These are phyloP conservation scores for Watsonalla binaria DNA, from an alignment of 2,888 invertebrate species.

Conservation along the genomic window DNA sequence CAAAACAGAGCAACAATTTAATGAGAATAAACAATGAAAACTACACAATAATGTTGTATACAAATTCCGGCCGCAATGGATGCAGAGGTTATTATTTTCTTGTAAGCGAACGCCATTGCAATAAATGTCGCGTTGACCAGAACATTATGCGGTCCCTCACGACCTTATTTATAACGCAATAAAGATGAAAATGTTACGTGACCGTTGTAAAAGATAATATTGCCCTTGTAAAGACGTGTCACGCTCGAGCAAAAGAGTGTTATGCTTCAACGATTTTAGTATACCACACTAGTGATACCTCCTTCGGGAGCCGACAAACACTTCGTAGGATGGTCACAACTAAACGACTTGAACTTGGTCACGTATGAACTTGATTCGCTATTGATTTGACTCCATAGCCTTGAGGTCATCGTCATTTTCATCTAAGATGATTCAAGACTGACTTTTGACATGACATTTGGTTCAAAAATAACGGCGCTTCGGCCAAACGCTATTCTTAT, in stretches of 20 bases:
- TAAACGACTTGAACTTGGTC: constrained; percentile 9
- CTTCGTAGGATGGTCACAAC: constrained; percentile 11
- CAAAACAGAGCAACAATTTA: background rate
- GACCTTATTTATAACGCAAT: constrained; percentile 9
- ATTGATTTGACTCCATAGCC: no score
- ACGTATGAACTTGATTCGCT: background rate
- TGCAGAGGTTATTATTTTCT: constrained; percentile 22
- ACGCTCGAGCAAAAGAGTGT: constrained; percentile 42
- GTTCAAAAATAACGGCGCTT: no score
- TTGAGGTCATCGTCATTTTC: no score
- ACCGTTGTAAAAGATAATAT: constrained; percentile 10
- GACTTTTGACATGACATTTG: no score
- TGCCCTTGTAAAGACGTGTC: constrained; percentile 31
- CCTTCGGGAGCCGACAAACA: constrained; percentile 27
- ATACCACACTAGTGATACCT: constrained; percentile 46
- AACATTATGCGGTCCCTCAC: constrained; percentile 2
- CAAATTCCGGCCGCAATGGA: constrained; percentile 15
- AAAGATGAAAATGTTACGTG: constrained; percentile 18
- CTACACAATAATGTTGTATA: constrained; percentile 11
- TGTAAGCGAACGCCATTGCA: constrained; percentile 30
- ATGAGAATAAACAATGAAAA: background rate
- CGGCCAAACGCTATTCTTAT: no score
- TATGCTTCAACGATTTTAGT: constrained; percentile 55
- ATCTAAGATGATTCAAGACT: no score
- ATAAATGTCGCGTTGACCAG: constrained; percentile 30